Evolutionary conservation across 2,797 vertebrate species (phyloP).

Genomic region (Crocidura indochinensis): DNA sequence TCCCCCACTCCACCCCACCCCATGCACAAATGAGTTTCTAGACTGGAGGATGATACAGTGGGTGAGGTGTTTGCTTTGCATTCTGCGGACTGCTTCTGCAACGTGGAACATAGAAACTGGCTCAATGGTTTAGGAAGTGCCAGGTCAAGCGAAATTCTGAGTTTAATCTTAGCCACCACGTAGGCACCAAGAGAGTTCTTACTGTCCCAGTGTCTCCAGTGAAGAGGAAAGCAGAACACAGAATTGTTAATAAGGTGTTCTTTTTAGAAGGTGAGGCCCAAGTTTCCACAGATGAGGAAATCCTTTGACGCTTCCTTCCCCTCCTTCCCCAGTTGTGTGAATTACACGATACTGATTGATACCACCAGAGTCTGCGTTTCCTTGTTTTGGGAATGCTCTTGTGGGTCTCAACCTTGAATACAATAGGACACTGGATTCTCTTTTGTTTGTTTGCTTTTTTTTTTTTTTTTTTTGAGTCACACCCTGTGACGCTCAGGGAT

Average conservation of each 20-base stretch:
- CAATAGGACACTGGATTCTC: background rate
- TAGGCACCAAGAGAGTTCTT: too few species aligned
- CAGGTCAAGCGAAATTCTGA: too few species aligned
- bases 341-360: background rate
- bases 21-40: too few species aligned
- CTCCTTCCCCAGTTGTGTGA: background rate
- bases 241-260: background rate
- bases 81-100: too few species aligned
- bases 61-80: too few species aligned
- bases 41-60: too few species aligned
- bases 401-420: background rate
- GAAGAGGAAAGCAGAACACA: background rate
- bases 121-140: too few species aligned
- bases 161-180: too few species aligned
- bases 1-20: background rate
- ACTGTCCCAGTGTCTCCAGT: too few species aligned
- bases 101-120: too few species aligned
- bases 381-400: conserved; percentile 10
- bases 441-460: background rate
- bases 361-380: background rate
- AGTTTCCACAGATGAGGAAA: background rate
- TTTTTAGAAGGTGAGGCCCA: background rate
- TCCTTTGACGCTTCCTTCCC: background rate
- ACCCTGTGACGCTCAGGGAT: too few species aligned
- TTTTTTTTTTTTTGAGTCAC: too few species aligned